Conservation (phyloP, 2,888 invertebrate species). For the Loripinus fragilis region DNA sequence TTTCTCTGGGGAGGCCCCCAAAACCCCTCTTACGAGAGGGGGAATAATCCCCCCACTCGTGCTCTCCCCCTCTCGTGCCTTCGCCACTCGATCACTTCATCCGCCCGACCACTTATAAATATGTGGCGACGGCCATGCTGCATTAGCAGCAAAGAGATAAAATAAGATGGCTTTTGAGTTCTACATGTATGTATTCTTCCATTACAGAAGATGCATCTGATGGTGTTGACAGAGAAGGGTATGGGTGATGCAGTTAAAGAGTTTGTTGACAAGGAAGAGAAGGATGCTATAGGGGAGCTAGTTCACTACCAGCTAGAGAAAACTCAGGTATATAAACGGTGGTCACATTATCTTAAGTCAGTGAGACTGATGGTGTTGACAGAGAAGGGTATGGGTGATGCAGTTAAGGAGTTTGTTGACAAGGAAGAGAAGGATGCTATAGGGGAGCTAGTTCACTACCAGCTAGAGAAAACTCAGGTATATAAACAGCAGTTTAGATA, state of each 20-base stretch:
- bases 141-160: too few species aligned
- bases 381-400: constrained; percentile 90
- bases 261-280: constrained; percentile 87
- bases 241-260: constrained; percentile 91
- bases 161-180: too few species aligned
- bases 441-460: constrained; percentile 84
- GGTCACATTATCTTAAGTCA: too few species aligned
- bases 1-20: too few species aligned
- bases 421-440: constrained; percentile 84
- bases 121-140: too few species aligned
- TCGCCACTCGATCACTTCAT: too few species aligned
- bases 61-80: too few species aligned
- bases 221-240: constrained; percentile 89
- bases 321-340: constrained; percentile 80
- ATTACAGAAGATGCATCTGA: constrained; percentile 85
- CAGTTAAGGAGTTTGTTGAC: constrained; percentile 89
- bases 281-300: constrained; percentile 82
- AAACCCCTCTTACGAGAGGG: too few species aligned
- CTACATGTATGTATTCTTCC: neutral
- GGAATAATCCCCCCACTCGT: too few species aligned
- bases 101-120: too few species aligned
- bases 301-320: constrained; percentile 84
- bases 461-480: constrained; percentile 83
- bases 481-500: too few species aligned
- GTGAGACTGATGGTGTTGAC: constrained; percentile 89